Conservation (phyloP, 1,140 invertebrate species). For the Nymphalis io region DNA sequence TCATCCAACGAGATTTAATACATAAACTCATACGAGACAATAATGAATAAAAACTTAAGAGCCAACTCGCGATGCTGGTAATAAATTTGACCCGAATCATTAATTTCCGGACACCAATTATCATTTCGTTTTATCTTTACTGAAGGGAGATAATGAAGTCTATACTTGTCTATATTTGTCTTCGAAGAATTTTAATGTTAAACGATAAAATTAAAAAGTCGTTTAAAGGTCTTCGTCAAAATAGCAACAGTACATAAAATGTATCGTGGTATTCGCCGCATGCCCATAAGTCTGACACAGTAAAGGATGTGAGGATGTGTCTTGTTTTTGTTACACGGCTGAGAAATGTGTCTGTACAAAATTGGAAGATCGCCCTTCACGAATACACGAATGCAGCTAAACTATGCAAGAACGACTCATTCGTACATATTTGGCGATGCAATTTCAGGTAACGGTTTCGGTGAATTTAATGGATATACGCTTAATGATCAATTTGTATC, state of each 20-base stretch:
- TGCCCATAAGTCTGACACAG: not conserved
- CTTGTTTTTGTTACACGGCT: constrained; percentile 9
- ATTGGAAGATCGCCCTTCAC: constrained; percentile 17
- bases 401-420: constrained; percentile 12
- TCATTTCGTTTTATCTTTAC: not conserved
- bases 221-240: not conserved
- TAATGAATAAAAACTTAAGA: not conserved
- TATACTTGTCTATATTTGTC: not conserved
- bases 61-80: not conserved
- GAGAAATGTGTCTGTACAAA: not conserved
- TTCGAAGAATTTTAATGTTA: not conserved
- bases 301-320: not conserved
- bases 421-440: constrained; percentile 3
- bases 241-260: constrained; percentile 11
- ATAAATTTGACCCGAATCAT: constrained; percentile 17
- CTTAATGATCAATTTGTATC: not conserved
- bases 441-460: constrained; percentile 15
- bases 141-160: not conserved
- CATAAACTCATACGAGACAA: not conserved
- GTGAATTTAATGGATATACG: not conserved
- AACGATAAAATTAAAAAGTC: constrained; percentile 4
- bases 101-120: constrained; percentile 7
- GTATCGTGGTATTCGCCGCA: not conserved
- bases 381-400: constrained; percentile 1
- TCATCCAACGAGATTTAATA: not conserved